Evolutionary conservation across 2,888 invertebrate genomes (phyloP).

Genomic region (Aspidiotus destructor): DNA sequence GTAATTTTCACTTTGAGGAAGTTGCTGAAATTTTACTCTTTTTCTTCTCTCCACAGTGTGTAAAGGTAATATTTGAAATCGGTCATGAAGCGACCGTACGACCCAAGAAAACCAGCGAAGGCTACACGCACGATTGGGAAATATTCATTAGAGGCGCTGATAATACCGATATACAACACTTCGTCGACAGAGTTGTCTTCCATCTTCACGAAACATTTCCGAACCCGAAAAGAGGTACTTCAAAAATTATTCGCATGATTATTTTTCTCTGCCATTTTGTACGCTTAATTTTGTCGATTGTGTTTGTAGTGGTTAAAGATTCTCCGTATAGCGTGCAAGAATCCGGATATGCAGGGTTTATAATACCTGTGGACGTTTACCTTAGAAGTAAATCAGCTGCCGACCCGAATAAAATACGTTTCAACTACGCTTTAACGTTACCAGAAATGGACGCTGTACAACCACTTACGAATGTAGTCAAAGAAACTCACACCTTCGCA

Average conservation of each 20-base stretch:
- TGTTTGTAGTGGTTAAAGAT: conserved; percentile 69
- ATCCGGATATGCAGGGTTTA: conserved; percentile 93
- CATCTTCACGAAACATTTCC: conserved; percentile 83
- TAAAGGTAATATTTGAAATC: conserved; percentile 78
- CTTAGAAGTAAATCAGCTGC: conserved; percentile 64
- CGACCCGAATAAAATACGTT: conserved; percentile 75
- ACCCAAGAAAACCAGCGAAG: conserved; percentile 72
- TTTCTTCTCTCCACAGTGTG: conserved; percentile 41
- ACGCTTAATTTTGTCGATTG: conserved; percentile 30
- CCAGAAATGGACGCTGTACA: conserved; percentile 51
- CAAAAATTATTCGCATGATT: background rate
- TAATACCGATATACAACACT: conserved; percentile 75
- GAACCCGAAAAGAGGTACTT: conserved; percentile 75
- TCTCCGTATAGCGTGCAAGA: conserved; percentile 84
- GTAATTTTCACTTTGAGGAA: too few relatives aligned
- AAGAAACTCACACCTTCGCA: conserved; percentile 74
- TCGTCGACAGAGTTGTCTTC: conserved; percentile 85
- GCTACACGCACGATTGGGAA: conserved; percentile 96
- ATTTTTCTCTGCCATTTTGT: background rate
- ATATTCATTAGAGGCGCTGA: conserved; percentile 84
- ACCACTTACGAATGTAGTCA: conserved; percentile 58
- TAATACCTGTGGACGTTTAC: conserved; percentile 79
- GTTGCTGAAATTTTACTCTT: background rate
- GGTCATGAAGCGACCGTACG: conserved; percentile 80
- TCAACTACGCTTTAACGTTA: conserved; percentile 75